Percentiles rank a stretch among this genome's conserved stretches.
Conservation (phyloP, 2,797 vertebrate genomes). For the Erethizon dorsatum region DNA sequence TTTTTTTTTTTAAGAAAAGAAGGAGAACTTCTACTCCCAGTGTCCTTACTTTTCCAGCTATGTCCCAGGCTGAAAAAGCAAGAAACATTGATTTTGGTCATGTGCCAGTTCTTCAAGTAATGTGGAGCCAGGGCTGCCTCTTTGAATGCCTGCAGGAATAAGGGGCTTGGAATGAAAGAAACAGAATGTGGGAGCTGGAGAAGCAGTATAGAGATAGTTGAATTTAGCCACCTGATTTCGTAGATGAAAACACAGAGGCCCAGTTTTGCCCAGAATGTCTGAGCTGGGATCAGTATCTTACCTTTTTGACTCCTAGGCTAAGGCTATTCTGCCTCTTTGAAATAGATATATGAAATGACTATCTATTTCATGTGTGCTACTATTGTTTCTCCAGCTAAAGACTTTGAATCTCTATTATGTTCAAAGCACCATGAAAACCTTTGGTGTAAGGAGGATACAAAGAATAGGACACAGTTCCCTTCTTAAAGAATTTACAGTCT, state of each 20-base stretch:
- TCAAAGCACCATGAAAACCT: slow-evolving; percentile 32
- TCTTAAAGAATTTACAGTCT: neutral
- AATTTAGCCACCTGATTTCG: neutral
- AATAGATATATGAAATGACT: neutral
- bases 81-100: neutral
- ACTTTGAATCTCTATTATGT: neutral
- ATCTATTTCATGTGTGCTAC: neutral
- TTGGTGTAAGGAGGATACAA: neutral
- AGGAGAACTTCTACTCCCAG: neutral
- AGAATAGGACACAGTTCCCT: neutral
- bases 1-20: neutral
- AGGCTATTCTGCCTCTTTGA: neutral
- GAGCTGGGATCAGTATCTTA: neutral
- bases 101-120: neutral
- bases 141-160: slow-evolving; percentile 7
- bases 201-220: neutral
- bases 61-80: neutral
- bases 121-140: neutral
- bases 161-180: neutral
- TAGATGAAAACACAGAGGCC: neutral
- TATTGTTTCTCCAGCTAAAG: neutral
- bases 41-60: neutral
- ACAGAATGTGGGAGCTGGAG: neutral
- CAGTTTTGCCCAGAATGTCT: neutral
- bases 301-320: neutral